Conservation (phyloP, 2,797 vertebrate genomes). For the Hippopotamyrus pictus region DNA sequence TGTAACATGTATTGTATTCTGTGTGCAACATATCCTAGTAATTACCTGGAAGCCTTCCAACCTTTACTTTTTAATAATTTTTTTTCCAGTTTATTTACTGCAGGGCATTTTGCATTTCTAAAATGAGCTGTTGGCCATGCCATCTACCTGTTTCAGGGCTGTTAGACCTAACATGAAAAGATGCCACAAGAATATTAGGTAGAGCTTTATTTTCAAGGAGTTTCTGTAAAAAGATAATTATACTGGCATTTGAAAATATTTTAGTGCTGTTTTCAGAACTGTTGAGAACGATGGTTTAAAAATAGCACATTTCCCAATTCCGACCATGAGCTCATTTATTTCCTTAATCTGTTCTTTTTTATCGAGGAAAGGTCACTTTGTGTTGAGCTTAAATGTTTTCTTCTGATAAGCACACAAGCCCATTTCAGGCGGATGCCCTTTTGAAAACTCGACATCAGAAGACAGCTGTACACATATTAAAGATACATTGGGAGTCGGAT, state of each 20-base stretch:
- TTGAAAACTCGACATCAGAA: not conserved
- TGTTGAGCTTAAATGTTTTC: conserved; percentile 12
- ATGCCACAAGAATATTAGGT: not conserved
- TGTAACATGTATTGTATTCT: not conserved
- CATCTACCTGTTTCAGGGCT: not conserved
- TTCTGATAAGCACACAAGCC: not conserved
- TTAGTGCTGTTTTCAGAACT: not conserved
- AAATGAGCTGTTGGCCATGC: not conserved
- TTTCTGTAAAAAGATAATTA: not conserved
- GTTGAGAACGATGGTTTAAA: not conserved
- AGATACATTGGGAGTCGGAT: not conserved
- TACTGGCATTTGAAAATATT: not conserved
- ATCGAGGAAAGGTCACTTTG: conserved; percentile 9
- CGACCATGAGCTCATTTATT: not conserved
- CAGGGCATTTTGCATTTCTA: not conserved
- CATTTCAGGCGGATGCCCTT: not conserved
- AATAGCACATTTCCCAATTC: not conserved
- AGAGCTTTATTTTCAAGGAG: not conserved
- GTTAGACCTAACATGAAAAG: not conserved
- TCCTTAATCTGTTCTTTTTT: not conserved
- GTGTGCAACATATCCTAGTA: not conserved
- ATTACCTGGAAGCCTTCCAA: not conserved
- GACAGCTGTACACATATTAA: not conserved
- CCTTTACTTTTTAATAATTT: not conserved
- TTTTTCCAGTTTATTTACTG: not conserved